Percentiles rank a stretch among this genome's conserved stretches.
These are phyloP conservation scores for Drosophila neocordata DNA, from an alignment of 1,140 invertebrate species.

Conservation along the genomic window DNA sequence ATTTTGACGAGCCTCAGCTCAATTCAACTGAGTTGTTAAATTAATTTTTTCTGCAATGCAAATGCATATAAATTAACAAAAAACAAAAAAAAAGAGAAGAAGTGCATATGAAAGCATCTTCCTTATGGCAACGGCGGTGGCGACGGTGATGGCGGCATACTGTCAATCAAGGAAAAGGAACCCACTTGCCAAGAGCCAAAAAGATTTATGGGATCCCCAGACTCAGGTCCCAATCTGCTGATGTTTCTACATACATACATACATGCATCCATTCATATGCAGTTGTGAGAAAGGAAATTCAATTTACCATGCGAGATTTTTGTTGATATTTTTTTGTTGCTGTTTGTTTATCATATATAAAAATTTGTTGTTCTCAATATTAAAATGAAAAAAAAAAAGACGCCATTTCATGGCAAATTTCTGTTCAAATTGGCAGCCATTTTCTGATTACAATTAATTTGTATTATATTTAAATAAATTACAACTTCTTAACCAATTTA, in stretches of 20 bases:
- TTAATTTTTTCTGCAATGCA: slow-evolving; percentile 76
- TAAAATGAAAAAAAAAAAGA: slow-evolving; percentile 36
- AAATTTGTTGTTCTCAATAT: slow-evolving; percentile 62
- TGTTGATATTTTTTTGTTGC: background rate
- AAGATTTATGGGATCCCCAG: slow-evolving; percentile 64
- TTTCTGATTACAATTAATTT: slow-evolving; percentile 54
- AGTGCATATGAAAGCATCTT: slow-evolving; percentile 37
- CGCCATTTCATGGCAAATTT: slow-evolving; percentile 82
- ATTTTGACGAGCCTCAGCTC: slow-evolving; percentile 63
- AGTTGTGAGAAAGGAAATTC: slow-evolving; percentile 61
- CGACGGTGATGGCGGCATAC: slow-evolving; percentile 22
- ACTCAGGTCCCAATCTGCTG: slow-evolving; percentile 5
- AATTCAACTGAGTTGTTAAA: slow-evolving; percentile 81
- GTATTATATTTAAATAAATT: background rate
- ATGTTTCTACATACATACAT: slow-evolving; percentile 21
- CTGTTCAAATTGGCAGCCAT: slow-evolving; percentile 62
- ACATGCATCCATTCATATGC: slow-evolving; percentile 47
- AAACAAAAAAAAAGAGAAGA: slow-evolving; percentile 19
- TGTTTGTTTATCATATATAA: slow-evolving; percentile 23
- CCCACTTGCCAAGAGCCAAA: slow-evolving; percentile 58
- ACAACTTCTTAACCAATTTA: slow-evolving; percentile 37
- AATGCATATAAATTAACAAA: slow-evolving; percentile 27
- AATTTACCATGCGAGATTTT: slow-evolving; percentile 58
- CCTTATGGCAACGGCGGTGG: slow-evolving; percentile 34
- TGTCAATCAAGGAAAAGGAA: slow-evolving; percentile 62